Percentiles rank a stretch among this genome's conserved stretches.
phyloP scores from a whole-genome alignment of 2,113 vertebrate genomes.

The Sphyrna mokarran region DNA sequence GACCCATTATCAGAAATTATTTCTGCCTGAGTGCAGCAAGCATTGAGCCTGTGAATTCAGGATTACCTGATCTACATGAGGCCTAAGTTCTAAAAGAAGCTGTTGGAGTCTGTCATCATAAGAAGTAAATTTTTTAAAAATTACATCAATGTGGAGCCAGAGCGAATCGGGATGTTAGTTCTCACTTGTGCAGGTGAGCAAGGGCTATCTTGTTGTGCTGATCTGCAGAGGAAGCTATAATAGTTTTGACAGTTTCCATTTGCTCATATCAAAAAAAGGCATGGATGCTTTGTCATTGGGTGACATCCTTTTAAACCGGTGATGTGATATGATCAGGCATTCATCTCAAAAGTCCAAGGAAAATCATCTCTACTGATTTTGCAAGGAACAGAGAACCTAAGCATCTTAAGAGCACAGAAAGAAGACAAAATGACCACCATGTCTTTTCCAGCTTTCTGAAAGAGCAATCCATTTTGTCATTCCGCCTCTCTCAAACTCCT shows the following conservation, averaged over 20 bases:
- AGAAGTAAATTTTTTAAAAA: not conserved
- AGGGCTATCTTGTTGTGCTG: not conserved
- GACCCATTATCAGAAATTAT: not conserved
- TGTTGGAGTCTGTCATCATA: not conserved
- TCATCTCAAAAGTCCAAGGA: not conserved
- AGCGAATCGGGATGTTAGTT: not conserved
- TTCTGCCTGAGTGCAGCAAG: not conserved
- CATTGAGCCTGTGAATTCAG: not conserved
- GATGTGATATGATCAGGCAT: not conserved
- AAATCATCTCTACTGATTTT: not conserved
- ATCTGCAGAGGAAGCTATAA: not conserved
- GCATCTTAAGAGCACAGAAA: not conserved
- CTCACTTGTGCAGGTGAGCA: not conserved
- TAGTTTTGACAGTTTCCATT: not conserved
- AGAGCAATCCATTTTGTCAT: not conserved
- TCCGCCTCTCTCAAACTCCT: not conserved
- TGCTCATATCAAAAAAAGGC: not conserved
- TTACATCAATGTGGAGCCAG: not conserved
- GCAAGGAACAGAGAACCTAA: not conserved
- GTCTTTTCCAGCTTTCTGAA: not conserved
- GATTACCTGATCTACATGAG: not conserved
- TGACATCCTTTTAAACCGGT: not conserved
- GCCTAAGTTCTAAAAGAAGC: not conserved
- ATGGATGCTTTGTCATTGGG: not conserved
- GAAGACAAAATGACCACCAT: not conserved